Evolutionary conservation across 2,113 vertebrate genomes (phyloP).

Genomic region (Pollachius pollachius): DNA sequence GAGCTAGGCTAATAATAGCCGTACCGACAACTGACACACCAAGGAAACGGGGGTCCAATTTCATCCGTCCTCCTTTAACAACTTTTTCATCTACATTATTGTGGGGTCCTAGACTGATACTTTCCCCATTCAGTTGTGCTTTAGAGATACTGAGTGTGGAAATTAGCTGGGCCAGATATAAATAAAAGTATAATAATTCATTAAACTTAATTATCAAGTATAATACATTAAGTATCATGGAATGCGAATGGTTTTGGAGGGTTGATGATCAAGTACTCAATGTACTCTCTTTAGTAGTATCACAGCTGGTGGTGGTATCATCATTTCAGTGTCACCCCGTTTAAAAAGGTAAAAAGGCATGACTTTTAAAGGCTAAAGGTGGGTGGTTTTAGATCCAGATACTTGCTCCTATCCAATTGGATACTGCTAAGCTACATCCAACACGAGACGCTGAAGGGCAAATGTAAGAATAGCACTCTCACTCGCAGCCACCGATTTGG

Average conservation of each 20-base stretch:
- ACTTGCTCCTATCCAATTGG: conserved; percentile 17
- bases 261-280: not conserved
- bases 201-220: not conserved
- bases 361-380: conserved; percentile 70
- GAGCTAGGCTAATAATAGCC: conserved; percentile 56
- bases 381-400: conserved; percentile 36
- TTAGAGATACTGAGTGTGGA: no score
- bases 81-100: conserved; percentile 12
- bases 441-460: conserved; percentile 27
- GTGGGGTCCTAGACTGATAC: not conserved
- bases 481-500: conserved; percentile 56
- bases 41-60: conserved; percentile 47
- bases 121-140: not conserved
- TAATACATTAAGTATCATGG: no score
- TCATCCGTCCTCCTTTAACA: conserved; percentile 22
- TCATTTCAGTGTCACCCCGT: conserved; percentile 32
- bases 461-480: conserved; percentile 45
- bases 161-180: no score
- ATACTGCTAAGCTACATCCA: conserved; percentile 13
- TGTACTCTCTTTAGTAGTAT: no score
- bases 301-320: not conserved
- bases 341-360: conserved; percentile 49
- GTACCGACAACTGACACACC: conserved; percentile 45
- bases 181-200: not conserved
- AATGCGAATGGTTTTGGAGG: not conserved